Evolutionary conservation across 2,888 invertebrate species (phyloP), one percentile per base, ranked within the genome.

Genomic region (Phortica okadai): DNA sequence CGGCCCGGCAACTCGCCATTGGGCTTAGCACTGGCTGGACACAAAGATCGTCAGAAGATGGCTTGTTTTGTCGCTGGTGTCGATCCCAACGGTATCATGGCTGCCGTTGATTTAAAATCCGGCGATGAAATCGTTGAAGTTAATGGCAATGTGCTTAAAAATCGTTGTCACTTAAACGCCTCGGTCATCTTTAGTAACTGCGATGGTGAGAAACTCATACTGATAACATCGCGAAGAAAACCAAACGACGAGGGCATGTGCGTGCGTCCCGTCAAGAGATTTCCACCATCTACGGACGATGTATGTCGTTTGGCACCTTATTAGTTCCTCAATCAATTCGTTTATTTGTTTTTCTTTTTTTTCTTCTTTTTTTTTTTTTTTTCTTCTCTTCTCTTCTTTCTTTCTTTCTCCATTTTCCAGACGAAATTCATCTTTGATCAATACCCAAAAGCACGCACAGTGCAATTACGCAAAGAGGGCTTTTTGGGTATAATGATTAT

Each of bases 81-180:
- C 74, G 96, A 98, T 91, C 97, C 98, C 0, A 95, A 95, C 3
- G 98, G 98, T 14, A 93, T 95, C 0, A 96, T 97, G 3, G 94
- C 93, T 79, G 94, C 94, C 83, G 93, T 94, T 6, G 94, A 95
- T 7, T 94, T 99, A 54, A 94, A 95, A 90, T 95, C 98, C 21
- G 99, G 98, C 1, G 99, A 99, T 91, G 98, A 99, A 92, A 95
- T 99, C 81, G 92, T 98, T 56, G 98, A 98, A 95, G 97, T 97
- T 84, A 99, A 99, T 92, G 99, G 98, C 10, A 95, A 96, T 78
- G 97, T 98, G 16, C 92, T 99, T 72, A 96, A 97, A 91, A 98
- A 98, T 77, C 94, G 98, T 88, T 98, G 98, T 92, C 99, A 99
- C 92, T 94, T 99, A 81, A 98, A 99, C 91, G 99, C 98, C 25